Conservation (phyloP, 2,888 invertebrate genomes). For the Lasioglossum calceatum region DNA sequence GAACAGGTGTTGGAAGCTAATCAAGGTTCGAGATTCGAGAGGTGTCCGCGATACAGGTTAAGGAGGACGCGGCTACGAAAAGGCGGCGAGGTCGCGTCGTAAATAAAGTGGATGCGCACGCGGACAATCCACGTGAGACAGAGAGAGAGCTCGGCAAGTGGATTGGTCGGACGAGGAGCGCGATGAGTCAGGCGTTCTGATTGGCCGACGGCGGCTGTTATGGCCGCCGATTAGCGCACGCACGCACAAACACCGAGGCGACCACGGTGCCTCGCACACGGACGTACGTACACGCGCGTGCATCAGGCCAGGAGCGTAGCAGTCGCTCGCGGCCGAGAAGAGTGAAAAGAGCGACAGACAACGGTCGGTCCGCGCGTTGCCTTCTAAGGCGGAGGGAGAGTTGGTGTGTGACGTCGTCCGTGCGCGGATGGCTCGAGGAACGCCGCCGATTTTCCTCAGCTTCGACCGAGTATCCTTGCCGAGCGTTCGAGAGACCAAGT, state of each 20-base stretch:
- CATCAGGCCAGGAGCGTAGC: slow-evolving; percentile 60
- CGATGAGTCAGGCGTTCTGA: slow-evolving; percentile 69
- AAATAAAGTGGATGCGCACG: slow-evolving; percentile 70
- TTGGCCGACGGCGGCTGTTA: slow-evolving; percentile 75
- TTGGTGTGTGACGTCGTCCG: slow-evolving; percentile 71
- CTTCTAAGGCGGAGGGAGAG: slow-evolving; percentile 78
- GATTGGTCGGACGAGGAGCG: slow-evolving; percentile 42
- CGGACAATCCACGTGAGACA: slow-evolving; percentile 53
- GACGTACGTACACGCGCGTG: slow-evolving; percentile 63
- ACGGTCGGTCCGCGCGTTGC: slow-evolving; percentile 80
- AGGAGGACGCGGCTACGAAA: slow-evolving; percentile 35
- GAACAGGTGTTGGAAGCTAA: not conserved
- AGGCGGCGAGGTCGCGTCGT: slow-evolving; percentile 57
- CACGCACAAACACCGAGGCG: slow-evolving; percentile 54
- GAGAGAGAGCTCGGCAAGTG: slow-evolving; percentile 50
- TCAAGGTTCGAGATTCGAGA: slow-evolving; percentile 4
- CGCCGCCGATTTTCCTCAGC: slow-evolving; percentile 68
- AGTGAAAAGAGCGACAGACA: slow-evolving; percentile 78
- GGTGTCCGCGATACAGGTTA: slow-evolving; percentile 41
- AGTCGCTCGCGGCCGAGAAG: slow-evolving; percentile 77
- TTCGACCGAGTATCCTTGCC: slow-evolving; percentile 38
- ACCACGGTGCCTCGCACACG: slow-evolving; percentile 43
- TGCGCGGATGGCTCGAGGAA: slow-evolving; percentile 73
- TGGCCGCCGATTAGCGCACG: slow-evolving; percentile 77
- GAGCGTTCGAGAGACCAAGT: slow-evolving; percentile 41